Percentiles rank a stretch among this genome's conserved stretches.
Evolutionary conservation across 2,113 vertebrate genomes (phyloP).

Genomic region (Leucoraja erinaceus): DNA sequence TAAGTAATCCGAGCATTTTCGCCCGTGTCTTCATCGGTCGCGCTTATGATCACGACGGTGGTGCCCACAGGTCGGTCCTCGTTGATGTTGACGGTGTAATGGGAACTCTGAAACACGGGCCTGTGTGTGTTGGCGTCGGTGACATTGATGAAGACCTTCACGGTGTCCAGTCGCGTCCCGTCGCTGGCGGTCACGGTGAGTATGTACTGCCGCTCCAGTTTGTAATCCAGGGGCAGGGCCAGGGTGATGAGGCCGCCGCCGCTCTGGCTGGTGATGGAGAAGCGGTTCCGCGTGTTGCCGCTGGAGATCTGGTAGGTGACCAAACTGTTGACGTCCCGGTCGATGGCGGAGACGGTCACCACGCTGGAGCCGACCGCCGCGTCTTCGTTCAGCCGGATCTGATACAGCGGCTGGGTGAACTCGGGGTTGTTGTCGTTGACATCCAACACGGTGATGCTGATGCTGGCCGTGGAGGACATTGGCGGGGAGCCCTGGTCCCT

Average conservation of each 20-base stretch:
- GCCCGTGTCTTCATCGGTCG: constrained; percentile 86
- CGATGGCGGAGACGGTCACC: constrained; percentile 80
- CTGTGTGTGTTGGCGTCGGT: constrained; percentile 92
- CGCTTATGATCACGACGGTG: constrained; percentile 86
- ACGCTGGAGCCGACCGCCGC: constrained; percentile 84
- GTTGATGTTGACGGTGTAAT: constrained; percentile 84
- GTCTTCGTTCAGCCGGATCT: constrained; percentile 83
- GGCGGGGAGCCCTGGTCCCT: constrained; percentile 74
- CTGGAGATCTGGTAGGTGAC: constrained; percentile 94
- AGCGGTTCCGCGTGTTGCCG: constrained; percentile 89
- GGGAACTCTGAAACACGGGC: constrained; percentile 92
- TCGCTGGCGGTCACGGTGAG: constrained; percentile 80
- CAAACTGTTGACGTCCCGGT: constrained; percentile 84
- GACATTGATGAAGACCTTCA: constrained; percentile 80
- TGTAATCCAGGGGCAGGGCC: constrained; percentile 87
- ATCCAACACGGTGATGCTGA: constrained; percentile 83
- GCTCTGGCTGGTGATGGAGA: constrained; percentile 92
- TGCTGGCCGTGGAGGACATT: constrained; percentile 73
- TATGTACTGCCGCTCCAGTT: constrained; percentile 84
- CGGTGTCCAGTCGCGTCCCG: constrained; percentile 75
- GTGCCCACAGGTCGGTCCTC: constrained; percentile 79
- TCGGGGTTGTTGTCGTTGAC: constrained; percentile 94
- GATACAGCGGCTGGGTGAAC: constrained; percentile 78
- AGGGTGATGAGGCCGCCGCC: constrained; percentile 84
- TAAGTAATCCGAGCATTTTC: constrained; percentile 92